Conservation (phyloP, 2,888 invertebrate species). For the Drosophila lutescens region DNA sequence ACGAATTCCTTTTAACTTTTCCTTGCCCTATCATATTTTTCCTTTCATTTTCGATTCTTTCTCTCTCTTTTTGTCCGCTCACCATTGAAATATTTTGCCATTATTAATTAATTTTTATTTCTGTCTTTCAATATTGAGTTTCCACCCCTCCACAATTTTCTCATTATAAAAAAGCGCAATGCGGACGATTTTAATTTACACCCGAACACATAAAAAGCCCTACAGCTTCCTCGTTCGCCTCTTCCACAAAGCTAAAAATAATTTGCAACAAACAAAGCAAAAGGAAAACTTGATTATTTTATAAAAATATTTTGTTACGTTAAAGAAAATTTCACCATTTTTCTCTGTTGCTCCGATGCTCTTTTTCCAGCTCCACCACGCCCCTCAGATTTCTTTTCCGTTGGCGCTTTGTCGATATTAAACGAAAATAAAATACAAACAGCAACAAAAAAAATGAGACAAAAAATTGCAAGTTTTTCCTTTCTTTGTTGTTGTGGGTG, state of each 20-base stretch:
- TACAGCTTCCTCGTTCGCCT: constrained; percentile 1
- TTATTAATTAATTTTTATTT: constrained; percentile 51
- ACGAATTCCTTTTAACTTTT: neutral
- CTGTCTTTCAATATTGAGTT: constrained; percentile 40
- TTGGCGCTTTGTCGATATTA: constrained; percentile 69
- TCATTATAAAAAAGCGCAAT: constrained; percentile 32
- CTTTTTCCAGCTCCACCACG: neutral
- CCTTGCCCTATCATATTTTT: neutral
- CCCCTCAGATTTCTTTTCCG: constrained; percentile 35
- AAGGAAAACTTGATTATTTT: constrained; percentile 73
- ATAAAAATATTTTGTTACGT: constrained; percentile 77
- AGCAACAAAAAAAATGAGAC: constrained; percentile 45
- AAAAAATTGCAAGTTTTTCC: constrained; percentile 51
- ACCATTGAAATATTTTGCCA: constrained; percentile 31
- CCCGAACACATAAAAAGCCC: constrained; percentile 28
- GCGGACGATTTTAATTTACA: constrained; percentile 59
- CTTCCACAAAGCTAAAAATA: constrained; percentile 55
- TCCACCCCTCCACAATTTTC: constrained; percentile 6
- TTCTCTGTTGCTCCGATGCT: constrained; percentile 18
- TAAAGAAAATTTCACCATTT: constrained; percentile 65
- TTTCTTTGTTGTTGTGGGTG: constrained; percentile 28
- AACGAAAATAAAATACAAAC: constrained; percentile 69
- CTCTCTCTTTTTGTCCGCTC: constrained; percentile 6
- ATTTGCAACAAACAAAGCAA: constrained; percentile 62
- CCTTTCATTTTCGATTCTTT: constrained; percentile 22